Conservation (phyloP, 2,113 vertebrate species). For the Gracilinanus agilis region DNA sequence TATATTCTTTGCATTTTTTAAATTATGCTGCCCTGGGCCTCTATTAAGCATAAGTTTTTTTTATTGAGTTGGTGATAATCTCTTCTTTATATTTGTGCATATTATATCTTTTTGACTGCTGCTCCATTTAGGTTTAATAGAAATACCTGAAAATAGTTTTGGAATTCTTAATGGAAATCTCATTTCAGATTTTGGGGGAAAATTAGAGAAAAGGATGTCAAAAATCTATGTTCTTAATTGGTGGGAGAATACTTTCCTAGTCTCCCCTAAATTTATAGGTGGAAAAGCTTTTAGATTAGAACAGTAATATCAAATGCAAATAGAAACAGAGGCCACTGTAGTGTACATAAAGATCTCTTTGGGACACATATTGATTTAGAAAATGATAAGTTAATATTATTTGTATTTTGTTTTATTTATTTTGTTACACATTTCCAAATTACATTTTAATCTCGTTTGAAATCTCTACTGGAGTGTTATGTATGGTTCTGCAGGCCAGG, state of each 20-base stretch:
- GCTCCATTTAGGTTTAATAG: slow-evolving; percentile 30
- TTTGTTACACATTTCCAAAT: not conserved
- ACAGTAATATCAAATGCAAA: not conserved
- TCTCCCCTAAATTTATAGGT: slow-evolving; percentile 41
- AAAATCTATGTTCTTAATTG: slow-evolving; percentile 7
- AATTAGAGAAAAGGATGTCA: slow-evolving; percentile 12
- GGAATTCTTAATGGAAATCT: slow-evolving; percentile 15
- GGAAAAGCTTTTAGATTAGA: slow-evolving; percentile 40
- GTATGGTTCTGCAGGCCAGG: not conserved
- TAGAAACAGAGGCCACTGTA: not conserved
- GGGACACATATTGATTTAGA: not conserved
- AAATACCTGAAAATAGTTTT: not conserved
- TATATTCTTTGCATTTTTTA: not conserved
- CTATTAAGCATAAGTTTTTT: not conserved
- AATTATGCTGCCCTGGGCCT: not conserved
- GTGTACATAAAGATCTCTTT: not conserved
- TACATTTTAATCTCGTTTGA: not conserved
- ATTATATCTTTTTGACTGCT: not conserved
- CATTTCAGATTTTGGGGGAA: not conserved
- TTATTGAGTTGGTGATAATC: not conserved
- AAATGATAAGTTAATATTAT: not conserved
- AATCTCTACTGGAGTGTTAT: not conserved
- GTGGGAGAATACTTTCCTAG: not conserved
- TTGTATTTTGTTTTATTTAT: not conserved
- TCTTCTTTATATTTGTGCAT: not conserved